phyloP scores from a whole-genome alignment of 2,888 invertebrate genomes.

The Sicus ferrugineus region DNA sequence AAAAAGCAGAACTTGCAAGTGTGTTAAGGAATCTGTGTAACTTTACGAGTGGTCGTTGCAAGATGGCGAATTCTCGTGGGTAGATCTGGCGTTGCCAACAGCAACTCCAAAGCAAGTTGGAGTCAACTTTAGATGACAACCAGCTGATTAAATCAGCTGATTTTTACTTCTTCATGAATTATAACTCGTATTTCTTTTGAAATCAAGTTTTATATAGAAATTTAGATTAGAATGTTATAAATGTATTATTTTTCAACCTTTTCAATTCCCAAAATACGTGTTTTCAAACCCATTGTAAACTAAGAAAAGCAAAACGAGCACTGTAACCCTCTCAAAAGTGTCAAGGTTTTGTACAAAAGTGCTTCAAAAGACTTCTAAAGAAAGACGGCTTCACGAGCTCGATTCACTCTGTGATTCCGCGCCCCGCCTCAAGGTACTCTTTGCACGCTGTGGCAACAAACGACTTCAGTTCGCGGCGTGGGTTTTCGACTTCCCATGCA shows the following conservation, averaged over 20 bases:
- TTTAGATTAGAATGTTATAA: no score
- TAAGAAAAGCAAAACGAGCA: no score
- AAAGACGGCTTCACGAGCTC: not conserved
- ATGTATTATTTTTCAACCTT: no score
- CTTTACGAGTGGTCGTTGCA: constrained; percentile 17
- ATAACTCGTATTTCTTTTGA: no score
- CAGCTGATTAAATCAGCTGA: no score
- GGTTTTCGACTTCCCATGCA: constrained; percentile 15
- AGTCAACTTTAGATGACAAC: no score
- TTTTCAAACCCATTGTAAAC: no score
- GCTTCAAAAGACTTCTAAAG: not conserved
- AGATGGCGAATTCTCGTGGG: constrained; percentile 13
- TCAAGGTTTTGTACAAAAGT: not conserved
- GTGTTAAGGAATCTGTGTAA: constrained; percentile 15
- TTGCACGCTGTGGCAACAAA: not conserved
- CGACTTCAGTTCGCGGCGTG: not conserved
- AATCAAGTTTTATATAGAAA: no score
- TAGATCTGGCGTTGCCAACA: not conserved
- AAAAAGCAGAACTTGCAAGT: constrained; percentile 3
- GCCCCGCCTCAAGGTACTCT: not conserved
- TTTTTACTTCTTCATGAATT: no score
- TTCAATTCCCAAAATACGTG: no score
- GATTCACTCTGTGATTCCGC: not conserved
- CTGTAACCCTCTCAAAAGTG: not conserved
- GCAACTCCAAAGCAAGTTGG: no score